Base-by-base conservation (phyloP, 2,113 vertebrate genomes). In the Xiphias gladius region DNA sequence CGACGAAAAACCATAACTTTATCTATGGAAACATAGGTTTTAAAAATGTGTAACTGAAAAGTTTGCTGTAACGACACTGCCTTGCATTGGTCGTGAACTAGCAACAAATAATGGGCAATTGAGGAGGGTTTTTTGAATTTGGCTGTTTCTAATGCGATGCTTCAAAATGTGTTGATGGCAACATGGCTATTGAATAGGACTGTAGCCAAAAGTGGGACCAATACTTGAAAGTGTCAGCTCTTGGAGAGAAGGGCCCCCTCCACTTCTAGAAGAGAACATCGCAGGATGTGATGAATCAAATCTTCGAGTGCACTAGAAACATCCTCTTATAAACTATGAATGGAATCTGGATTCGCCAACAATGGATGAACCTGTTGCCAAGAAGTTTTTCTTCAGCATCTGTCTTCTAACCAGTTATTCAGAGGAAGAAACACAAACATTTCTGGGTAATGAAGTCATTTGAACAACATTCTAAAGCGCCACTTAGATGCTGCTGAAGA, bases 281-380 rank as follows among this genome's bases (percentile, higher is more conserved):
- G 20, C 77, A 87, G 88, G 88, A 91, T 77, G 87, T 52, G 73
- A 82, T 79, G 86, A 85, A 74, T 81, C 80, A 83, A 83, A 87
- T 86, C 61, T 48, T 72, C 12, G 73, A 76, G 17, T 13, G 28
- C 64, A 83, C 73, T 77, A 14, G 70, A 80, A 88, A 90, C 87
- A 80, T 88, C 83, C 88, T 83, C 58, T 48, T 35, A 58, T 61
- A 77, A 20, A 52, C 69, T 37, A 39, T 66, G 75, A 78, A 80
- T 76, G 79, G 80, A 89, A 79, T 85, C n/a, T 85, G 74, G 50
- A 73, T 66, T 66, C 68, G 30, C 43, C 54, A 80, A 93, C 91
- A 90, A 91, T 88, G 73, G 80, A 59, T 26, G 17, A 46, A 69
- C 30, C 20, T 22, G 39, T 69, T 64, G 88, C 91, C 91, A 89